These are phyloP conservation scores for Platichthys flesus DNA, from an alignment of 2,113 vertebrate genomes.

Conservation along the genomic window DNA sequence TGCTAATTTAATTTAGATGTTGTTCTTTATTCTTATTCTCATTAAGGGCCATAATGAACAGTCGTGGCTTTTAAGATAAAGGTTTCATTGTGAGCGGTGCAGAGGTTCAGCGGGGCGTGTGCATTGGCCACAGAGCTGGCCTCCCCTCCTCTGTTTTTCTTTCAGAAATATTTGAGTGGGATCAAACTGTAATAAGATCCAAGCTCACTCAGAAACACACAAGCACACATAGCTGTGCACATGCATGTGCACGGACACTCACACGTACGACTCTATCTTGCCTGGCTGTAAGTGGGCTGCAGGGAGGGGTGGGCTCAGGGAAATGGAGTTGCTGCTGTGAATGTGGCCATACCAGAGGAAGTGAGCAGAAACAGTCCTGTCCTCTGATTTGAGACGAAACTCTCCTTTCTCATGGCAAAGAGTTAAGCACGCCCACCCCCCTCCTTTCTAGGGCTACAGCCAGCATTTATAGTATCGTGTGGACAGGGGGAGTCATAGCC, in stretches of 20 bases:
- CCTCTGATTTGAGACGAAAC: constrained; percentile 80
- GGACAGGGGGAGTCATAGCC: constrained; percentile 45
- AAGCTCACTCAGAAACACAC: constrained; percentile 77
- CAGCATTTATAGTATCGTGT: constrained; percentile 53
- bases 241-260: constrained; percentile 53
- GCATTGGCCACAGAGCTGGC: constrained; percentile 9
- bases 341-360: constrained; percentile 79
- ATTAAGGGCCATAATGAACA: constrained; percentile 74
- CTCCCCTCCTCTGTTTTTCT: constrained; percentile 84
- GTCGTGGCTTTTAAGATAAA: constrained; percentile 77
- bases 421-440: constrained; percentile 60
- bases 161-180: constrained; percentile 88
- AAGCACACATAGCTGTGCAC: constrained; percentile 54
- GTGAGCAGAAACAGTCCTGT: constrained; percentile 69
- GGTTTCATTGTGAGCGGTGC: constrained; percentile 79
- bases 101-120: constrained; percentile 47
- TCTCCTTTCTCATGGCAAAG: constrained; percentile 70
- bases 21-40: constrained; percentile 72
- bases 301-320: constrained; percentile 63
- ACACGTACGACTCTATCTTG: constrained; percentile 62
- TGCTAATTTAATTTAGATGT: constrained; percentile 73
- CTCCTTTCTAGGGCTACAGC: constrained; percentile 49
- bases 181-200: constrained; percentile 87
- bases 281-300: constrained; percentile 66
- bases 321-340: constrained; percentile 71